Evolutionary conservation across 2,113 vertebrate genomes (phyloP).

Genomic region (Desmodus rotundus): DNA sequence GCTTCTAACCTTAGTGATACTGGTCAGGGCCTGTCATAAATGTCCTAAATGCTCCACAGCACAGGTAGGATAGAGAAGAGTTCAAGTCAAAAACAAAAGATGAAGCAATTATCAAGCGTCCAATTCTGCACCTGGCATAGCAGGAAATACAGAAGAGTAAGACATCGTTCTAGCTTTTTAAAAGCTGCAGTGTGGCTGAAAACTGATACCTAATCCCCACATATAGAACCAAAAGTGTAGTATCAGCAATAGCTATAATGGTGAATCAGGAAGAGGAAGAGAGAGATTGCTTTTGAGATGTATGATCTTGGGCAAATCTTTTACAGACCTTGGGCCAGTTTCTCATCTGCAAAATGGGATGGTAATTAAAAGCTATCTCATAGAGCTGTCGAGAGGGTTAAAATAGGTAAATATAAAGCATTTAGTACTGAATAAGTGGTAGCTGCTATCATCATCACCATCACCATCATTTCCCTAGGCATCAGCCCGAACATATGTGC

Average conservation of each 20-base stretch:
- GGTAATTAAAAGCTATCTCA: not conserved
- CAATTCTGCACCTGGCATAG: not conserved
- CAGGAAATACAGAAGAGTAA: not conserved
- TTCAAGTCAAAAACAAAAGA: not conserved
- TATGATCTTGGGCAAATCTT: not conserved
- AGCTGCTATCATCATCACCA: not conserved
- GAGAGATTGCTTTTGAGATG: not conserved
- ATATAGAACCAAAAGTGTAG: not conserved
- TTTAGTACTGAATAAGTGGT: not conserved
- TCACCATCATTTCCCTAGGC: not conserved
- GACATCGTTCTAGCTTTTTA: not conserved
- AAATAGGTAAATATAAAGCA: not conserved
- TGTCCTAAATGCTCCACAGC: not conserved
- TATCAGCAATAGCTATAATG: not conserved
- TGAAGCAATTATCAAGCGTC: not conserved
- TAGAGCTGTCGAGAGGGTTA: not conserved
- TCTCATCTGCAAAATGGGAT: slow-evolving; percentile 30
- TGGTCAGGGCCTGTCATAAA: not conserved
- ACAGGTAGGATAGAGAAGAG: not conserved
- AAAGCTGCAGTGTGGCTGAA: not conserved
- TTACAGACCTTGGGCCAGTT: not conserved
- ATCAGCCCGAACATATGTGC: not conserved
- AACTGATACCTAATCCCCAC: not conserved
- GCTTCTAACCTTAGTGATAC: slow-evolving; percentile 22
- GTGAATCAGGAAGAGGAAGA: not conserved